Evolutionary conservation across 2,888 invertebrate genomes (phyloP).

Genomic region (Portevinia maculata): DNA sequence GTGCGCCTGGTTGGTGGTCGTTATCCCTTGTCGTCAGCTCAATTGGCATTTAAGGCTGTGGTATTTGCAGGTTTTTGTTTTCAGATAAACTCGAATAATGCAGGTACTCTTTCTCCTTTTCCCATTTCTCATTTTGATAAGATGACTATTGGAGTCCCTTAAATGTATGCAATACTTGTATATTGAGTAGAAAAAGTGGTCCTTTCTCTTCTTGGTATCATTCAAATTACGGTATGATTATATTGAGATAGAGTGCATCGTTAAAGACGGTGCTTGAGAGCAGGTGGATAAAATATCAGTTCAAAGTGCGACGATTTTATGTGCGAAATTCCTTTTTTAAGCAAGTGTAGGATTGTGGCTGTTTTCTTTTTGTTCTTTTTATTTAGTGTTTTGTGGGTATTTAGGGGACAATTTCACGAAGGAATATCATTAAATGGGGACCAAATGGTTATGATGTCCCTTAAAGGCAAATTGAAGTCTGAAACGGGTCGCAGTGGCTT

Average conservation of each 20-base stretch:
- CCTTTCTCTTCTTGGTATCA: slow-evolving; percentile 11
- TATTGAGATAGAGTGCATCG: slow-evolving; percentile 58
- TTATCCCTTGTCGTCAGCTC: slow-evolving; percentile 15
- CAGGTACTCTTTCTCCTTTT: too few relatives aligned
- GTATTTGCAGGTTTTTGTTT: slow-evolving; percentile 35
- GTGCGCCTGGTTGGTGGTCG: slow-evolving; percentile 33
- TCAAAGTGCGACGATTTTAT: slow-evolving; percentile 55
- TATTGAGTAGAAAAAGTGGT: slow-evolving; percentile 28
- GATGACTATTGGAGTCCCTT: too few relatives aligned
- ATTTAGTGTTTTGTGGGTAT: slow-evolving; percentile 39
- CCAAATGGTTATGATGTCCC: slow-evolving; percentile 61
- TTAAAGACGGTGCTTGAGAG: slow-evolving; percentile 45
- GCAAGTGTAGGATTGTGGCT: slow-evolving; percentile 14
- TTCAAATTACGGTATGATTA: slow-evolving; percentile 61
- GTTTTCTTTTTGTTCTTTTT: not conserved
- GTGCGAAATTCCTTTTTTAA: slow-evolving; percentile 37
- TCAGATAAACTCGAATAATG: too few relatives aligned
- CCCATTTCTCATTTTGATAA: too few relatives aligned
- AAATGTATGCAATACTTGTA: slow-evolving; percentile 18
- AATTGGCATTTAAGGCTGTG: slow-evolving; percentile 30
- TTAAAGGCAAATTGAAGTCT: slow-evolving; percentile 67
- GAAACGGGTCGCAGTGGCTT: slow-evolving; percentile 53
- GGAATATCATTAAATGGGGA: slow-evolving; percentile 59
- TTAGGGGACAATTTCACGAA: slow-evolving; percentile 43
- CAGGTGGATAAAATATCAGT: slow-evolving; percentile 63